These are phyloP conservation scores for Esox niger DNA, from an alignment of 2,113 vertebrate species.

Conservation along the genomic window DNA sequence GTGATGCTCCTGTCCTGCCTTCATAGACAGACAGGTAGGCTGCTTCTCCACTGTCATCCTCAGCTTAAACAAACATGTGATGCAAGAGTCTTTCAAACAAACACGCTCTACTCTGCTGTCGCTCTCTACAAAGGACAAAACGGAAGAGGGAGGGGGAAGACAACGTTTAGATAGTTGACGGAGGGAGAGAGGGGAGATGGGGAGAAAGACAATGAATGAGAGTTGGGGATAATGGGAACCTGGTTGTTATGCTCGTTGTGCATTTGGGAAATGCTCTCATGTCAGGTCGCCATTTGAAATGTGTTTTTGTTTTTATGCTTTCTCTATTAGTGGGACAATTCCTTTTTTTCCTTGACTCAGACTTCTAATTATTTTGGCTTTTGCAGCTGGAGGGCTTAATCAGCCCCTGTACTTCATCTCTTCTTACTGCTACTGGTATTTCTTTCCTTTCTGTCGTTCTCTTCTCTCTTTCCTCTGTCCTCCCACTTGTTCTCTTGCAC, in stretches of 20 bases:
- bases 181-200: slow-evolving; percentile 37
- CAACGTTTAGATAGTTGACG: slow-evolving; percentile 52
- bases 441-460: slow-evolving; percentile 18
- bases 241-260: slow-evolving; percentile 20
- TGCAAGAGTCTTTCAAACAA: slow-evolving; percentile 72
- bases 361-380: slow-evolving; percentile 45
- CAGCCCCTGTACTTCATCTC: slow-evolving; percentile 51
- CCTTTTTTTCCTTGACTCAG: slow-evolving; percentile 18
- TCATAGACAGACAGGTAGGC: slow-evolving; percentile 55
- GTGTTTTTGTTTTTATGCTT: slow-evolving; percentile 26
- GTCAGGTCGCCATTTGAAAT: slow-evolving; percentile 10
- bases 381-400: slow-evolving; percentile 58
- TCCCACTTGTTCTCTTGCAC: neutral
- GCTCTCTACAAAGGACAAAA: slow-evolving; percentile 55
- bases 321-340: slow-evolving; percentile 26
- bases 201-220: neutral
- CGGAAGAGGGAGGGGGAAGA: slow-evolving; percentile 32
- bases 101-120: slow-evolving; percentile 34
- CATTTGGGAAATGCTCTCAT: slow-evolving; percentile 4
- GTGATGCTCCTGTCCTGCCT: slow-evolving; percentile 65
- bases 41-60: slow-evolving; percentile 68
- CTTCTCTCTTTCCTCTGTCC: slow-evolving; percentile 30
- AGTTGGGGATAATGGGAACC: neutral
- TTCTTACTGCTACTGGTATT: slow-evolving; percentile 52
- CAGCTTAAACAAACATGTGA: slow-evolving; percentile 75